Conservation (phyloP, 2,888 invertebrate species). For the Chelonus formosanus region DNA sequence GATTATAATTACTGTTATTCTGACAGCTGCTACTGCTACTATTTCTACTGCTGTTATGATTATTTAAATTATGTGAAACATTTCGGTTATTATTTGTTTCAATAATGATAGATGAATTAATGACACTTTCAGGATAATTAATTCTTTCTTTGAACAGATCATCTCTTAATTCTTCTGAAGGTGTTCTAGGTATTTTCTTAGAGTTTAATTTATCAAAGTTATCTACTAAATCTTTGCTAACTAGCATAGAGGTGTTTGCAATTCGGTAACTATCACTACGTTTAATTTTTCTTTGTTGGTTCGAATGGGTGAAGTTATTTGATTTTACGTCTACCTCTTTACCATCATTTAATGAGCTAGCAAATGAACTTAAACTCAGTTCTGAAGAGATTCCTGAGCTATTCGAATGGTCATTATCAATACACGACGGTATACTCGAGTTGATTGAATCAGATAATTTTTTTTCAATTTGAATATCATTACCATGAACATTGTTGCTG, state of each 20-base stretch:
- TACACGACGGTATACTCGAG: too few relatives aligned
- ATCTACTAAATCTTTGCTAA: slow-evolving; percentile 66
- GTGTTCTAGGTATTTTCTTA: slow-evolving; percentile 56
- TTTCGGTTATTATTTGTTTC: slow-evolving; percentile 12
- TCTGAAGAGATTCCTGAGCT: too few relatives aligned
- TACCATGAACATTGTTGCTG: too few relatives aligned
- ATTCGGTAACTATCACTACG: slow-evolving; percentile 86
- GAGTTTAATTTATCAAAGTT: slow-evolving; percentile 45
- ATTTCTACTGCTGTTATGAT: not conserved
- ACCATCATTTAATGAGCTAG: not conserved
- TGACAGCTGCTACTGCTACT: not conserved
- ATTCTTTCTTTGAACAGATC: slow-evolving; percentile 73
- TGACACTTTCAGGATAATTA: slow-evolving; percentile 75
- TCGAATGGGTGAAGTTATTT: slow-evolving; percentile 13
- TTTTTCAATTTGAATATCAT: too few relatives aligned
- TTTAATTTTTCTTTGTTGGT: slow-evolving; percentile 69
- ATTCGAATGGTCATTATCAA: too few relatives aligned
- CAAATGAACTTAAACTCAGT: too few relatives aligned
- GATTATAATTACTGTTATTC: not conserved
- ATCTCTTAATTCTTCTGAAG: slow-evolving; percentile 61
- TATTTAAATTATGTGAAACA: not conserved
- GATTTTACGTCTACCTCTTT: too few relatives aligned
- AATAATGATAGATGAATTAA: slow-evolving; percentile 59
- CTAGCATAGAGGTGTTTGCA: slow-evolving; percentile 78
- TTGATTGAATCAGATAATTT: too few relatives aligned